Evolutionary conservation across 2,113 vertebrate species (phyloP).

Genomic region (Lophochroa leadbeateri): DNA sequence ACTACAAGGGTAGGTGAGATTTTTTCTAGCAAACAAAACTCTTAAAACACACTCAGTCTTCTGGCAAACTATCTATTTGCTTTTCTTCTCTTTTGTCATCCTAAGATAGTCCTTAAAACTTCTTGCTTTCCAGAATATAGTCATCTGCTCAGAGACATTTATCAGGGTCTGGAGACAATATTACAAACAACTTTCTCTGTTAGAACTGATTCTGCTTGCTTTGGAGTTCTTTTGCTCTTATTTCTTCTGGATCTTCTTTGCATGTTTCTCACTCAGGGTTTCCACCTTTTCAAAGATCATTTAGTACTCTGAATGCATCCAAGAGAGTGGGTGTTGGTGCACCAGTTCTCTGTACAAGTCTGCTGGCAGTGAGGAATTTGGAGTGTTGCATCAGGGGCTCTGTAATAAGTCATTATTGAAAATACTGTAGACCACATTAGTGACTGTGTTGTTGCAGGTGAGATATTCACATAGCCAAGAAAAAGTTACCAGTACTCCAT

Average conservation of each 20-base stretch:
- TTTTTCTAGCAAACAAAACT: neutral
- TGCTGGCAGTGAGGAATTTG: slow-evolving; percentile 84
- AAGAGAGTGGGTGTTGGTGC: slow-evolving; percentile 80
- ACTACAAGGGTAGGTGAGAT: no score
- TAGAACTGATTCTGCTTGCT: slow-evolving; percentile 84
- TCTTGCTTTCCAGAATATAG: slow-evolving; percentile 87
- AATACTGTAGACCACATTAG: slow-evolving; percentile 87
- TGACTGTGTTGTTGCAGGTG: slow-evolving; percentile 88
- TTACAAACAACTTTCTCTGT: slow-evolving; percentile 86
- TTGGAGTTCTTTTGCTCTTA: slow-evolving; percentile 84
- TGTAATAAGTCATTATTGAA: slow-evolving; percentile 88
- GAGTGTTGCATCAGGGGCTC: slow-evolving; percentile 91
- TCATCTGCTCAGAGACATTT: slow-evolving; percentile 85
- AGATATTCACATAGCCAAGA: slow-evolving; percentile 90
- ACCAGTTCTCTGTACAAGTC: slow-evolving; percentile 86
- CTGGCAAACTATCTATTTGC: slow-evolving; percentile 78
- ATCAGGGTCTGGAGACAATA: slow-evolving; percentile 82
- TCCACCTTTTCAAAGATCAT: slow-evolving; percentile 88
- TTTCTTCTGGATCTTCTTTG: slow-evolving; percentile 89
- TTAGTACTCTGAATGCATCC: slow-evolving; percentile 90
- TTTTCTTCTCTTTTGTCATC: slow-evolving; percentile 91
- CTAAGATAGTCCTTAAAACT: slow-evolving; percentile 89
- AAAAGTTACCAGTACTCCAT: slow-evolving; percentile 84
- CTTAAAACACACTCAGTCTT: neutral
- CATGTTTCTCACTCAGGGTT: slow-evolving; percentile 86